Base-by-base conservation (phyloP, 1,140 invertebrate species). In the Aphelenchoides besseyi region DNA sequence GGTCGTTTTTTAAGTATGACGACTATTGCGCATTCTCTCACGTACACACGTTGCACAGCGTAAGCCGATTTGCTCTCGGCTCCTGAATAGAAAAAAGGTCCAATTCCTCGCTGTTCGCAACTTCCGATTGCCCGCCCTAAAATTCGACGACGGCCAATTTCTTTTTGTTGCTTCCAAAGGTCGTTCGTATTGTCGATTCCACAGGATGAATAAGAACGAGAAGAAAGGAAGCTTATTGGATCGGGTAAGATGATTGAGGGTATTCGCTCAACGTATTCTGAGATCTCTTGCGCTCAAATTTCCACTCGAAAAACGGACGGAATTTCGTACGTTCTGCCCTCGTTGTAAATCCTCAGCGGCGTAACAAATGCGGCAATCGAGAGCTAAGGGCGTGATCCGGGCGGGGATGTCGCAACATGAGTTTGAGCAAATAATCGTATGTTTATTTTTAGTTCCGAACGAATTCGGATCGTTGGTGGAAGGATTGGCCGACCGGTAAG, bases 401-500 rank as follows among this genome's bases (percentile, higher is more conserved):
- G n/a, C 23, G 16, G n/a, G 18, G 70, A 30, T 74, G 12, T 9
- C 28, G 30, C 30, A 18, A 12, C 5, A 30, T 26, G 37, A 35
- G 35, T 69, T 33, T 70, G 18, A 16, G 53, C n/a, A 57, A 18
- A 55, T 74, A n/a, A 48, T 68, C 57, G 18, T 32, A 41, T 48
- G 30, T n/a, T 68, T 62, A 32, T 76, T 82, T 85, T 75, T 68
- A 85, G 81, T 82, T 85, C 69, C 75, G 72, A 9, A 70, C 72
- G 59, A 78, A 82, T 54, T 54, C 74, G 18, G 80, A 82, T 64
- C 77, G 68, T 61, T 82, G 80, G 83, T 82, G 81, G 81, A 63
- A 70, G 26, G 82, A 82, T 68, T 82, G 81, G 81, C 81, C 81
- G 28, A 68, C 79, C 33, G 79, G 79, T 72, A 8, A n/a, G 37